Evolutionary conservation across 2,113 vertebrate genomes (phyloP), one percentile per base, ranked within the genome.

Genomic region (Mandrillus leucophaeus): DNA sequence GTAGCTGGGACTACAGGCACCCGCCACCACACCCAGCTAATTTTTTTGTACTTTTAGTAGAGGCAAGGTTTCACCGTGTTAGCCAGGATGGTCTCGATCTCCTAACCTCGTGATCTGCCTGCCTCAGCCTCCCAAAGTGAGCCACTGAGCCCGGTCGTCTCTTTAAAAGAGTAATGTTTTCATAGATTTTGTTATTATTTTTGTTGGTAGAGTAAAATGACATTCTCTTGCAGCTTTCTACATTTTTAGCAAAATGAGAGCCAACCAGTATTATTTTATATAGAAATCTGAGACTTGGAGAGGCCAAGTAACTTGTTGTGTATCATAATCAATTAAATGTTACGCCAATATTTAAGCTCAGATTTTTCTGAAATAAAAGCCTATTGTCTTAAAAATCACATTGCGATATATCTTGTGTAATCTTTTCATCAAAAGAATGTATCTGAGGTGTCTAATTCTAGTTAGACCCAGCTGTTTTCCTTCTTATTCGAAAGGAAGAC

Each of bases 391-490:
- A 59, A 84, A 22, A 27, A 89, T 68, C 6, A 76, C 4, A 40
- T 23, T 22, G 30, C 27, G n/a, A 80, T 57, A 27, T 22, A 66
- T 23, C 25, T 35, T 61, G 22, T 78, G 45, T 57, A 73, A 79
- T 55, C 23, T 80, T 96, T 83, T 82, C 11, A 48, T 6, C 50
- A 50, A 82, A 85, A 50, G 32, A 59, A 1, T 1, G 16, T 30
- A 11, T 59, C 75, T 89, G 73, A 95, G 13, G 35, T 95, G 9
- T 92, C 68, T 83, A 32, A 30, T 38, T 88, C 45, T 78, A 90
- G 14, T 78, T 38, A 90, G 25, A 66, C 0, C 2, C 72, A 91
- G 22, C n/a, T 82, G 43, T 84, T 92, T 95, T 68, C 17, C 8
- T 80, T 90, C 91, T 70, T 10, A 48, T 93, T 93, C 79, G 20